Evolutionary conservation across 2,888 invertebrate genomes (phyloP).

Genomic region (Ischnus inquisitorius): DNA sequence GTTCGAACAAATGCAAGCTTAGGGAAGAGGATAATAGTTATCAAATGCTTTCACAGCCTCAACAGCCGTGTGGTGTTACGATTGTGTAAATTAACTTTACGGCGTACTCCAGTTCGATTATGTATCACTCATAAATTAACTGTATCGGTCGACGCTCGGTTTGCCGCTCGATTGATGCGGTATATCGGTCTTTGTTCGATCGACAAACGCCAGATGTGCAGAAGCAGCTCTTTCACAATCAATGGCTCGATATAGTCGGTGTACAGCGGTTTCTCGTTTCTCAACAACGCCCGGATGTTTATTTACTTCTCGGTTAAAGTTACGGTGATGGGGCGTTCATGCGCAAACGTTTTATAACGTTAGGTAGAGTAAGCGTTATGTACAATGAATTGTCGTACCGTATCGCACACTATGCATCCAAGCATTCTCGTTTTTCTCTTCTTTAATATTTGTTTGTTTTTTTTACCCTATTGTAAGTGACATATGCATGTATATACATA

Average conservation of each 20-base stretch:
- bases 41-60: constrained; percentile 23
- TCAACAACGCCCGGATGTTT: constrained; percentile 1
- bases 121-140: constrained; percentile 26
- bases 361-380: constrained; percentile 39
- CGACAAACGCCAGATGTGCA: neutral
- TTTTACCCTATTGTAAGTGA: constrained; percentile 42
- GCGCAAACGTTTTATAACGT: constrained; percentile 35
- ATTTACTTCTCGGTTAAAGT: constrained; percentile 12
- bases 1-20: constrained; percentile 27
- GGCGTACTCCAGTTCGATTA: constrained; percentile 4
- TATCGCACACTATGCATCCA: constrained; percentile 50
- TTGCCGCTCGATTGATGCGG: constrained; percentile 9
- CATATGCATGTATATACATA: constrained; percentile 54
- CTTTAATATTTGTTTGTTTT: constrained; percentile 13
- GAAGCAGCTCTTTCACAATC: neutral
- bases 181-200: neutral
- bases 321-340: constrained; percentile 16
- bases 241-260: neutral
- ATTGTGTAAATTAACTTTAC: constrained; percentile 19
- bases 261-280: constrained; percentile 20
- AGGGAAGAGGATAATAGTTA: constrained; percentile 8
- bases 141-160: constrained; percentile 1
- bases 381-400: constrained; percentile 60
- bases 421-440: constrained; percentile 42
- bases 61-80: neutral